Conservation (phyloP, 2,797 vertebrate genomes). For the Antrozous pallidus region DNA sequence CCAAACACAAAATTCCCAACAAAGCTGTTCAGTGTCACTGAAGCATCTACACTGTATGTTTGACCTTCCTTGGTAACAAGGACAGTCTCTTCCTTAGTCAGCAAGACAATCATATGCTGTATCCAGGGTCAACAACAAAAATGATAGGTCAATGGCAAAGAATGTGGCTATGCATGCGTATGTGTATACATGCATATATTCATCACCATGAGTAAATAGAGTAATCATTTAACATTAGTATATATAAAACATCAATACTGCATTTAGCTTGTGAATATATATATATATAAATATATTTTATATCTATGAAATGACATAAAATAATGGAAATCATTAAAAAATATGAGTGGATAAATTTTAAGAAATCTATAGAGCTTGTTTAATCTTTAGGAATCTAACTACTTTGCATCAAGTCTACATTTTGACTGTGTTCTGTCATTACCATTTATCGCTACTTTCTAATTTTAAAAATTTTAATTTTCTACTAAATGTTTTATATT, state of each 20-base stretch:
- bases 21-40: neutral
- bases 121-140: constrained; percentile 56
- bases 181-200: neutral
- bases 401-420: neutral
- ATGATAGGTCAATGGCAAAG: constrained; percentile 8
- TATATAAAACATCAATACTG: neutral
- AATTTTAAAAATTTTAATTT: constrained; percentile 29
- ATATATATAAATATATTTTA: too few relatives aligned
- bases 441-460: constrained; percentile 5
- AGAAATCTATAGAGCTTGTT: constrained; percentile 14
- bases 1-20: neutral
- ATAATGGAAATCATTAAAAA: constrained; percentile 25
- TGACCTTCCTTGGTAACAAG: constrained; percentile 11
- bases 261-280: constrained; percentile 21
- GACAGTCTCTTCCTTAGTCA: neutral
- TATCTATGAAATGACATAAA: constrained; percentile 29
- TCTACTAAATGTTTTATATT: constrained; percentile 24
- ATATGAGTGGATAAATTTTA: constrained; percentile 26
- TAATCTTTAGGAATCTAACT: constrained; percentile 13
- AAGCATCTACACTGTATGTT: neutral
- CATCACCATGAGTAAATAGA: neutral
- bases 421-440: constrained; percentile 5
- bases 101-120: constrained; percentile 12
- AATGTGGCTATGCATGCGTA: neutral
- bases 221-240: constrained; percentile 3